Conservation (phyloP, 2,797 vertebrate species). For the Argya squamiceps region DNA sequence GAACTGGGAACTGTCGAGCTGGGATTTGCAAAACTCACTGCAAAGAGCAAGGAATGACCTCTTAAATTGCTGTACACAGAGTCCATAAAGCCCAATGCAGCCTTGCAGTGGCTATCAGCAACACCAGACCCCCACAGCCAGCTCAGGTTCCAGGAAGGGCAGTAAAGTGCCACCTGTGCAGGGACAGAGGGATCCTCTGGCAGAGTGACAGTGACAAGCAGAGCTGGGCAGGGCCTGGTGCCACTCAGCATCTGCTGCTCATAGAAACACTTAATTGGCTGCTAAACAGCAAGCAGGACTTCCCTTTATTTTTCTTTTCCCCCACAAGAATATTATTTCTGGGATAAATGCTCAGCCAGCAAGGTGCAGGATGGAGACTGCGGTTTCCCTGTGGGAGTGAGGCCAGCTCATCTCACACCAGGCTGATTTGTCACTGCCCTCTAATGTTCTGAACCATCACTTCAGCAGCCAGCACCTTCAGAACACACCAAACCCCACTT, state of each 20-base stretch:
- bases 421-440: background rate
- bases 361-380: background rate
- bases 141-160: background rate
- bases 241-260: conserved; percentile 39
- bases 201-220: background rate
- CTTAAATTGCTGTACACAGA: background rate
- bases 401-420: background rate
- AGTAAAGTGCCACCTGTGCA: conserved; percentile 5
- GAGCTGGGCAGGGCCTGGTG: background rate
- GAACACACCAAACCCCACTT: background rate
- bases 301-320: background rate
- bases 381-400: background rate
- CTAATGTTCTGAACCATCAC: background rate
- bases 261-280: conserved; percentile 7
- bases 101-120: background rate
- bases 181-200: background rate
- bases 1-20: conserved; percentile 4
- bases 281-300: background rate
- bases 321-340: background rate
- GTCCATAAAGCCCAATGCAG: background rate
- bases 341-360: background rate
- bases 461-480: background rate
- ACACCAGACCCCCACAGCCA: background rate
- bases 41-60: background rate
- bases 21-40: conserved; percentile 2